Evolutionary conservation across 2,888 invertebrate genomes (phyloP).

Genomic region (Scaptomyza polygonia): DNA sequence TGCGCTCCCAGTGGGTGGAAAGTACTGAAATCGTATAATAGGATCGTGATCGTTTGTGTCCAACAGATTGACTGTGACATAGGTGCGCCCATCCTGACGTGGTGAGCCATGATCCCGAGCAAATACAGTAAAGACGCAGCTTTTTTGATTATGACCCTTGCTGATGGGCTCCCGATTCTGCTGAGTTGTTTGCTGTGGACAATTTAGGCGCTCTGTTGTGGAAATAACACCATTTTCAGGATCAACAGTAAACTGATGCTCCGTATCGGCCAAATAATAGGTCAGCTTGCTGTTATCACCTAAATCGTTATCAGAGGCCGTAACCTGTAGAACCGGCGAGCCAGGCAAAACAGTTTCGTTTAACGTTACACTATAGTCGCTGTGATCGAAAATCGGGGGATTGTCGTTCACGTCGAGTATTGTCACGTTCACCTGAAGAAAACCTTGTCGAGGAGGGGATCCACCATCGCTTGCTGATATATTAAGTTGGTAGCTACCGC

Average conservation of each 20-base stretch:
- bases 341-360: slow-evolving; percentile 97
- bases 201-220: slow-evolving; percentile 91
- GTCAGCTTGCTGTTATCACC: slow-evolving; percentile 97
- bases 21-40: slow-evolving; percentile 94
- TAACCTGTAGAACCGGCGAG: slow-evolving; percentile 94
- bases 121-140: slow-evolving; percentile 97
- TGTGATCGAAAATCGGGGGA: slow-evolving; percentile 97
- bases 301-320: slow-evolving; percentile 96
- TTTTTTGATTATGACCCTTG: slow-evolving; percentile 88
- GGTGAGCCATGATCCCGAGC: slow-evolving; percentile 97
- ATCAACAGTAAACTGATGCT: slow-evolving; percentile 95
- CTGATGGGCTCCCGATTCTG: slow-evolving; percentile 84
- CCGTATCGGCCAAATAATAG: slow-evolving; percentile 93
- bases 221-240: slow-evolving; percentile 95
- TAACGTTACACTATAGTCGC: slow-evolving; percentile 95
- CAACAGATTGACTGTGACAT: slow-evolving; percentile 95
- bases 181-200: slow-evolving; percentile 91
- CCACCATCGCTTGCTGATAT: slow-evolving; percentile 96
- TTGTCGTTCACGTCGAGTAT: slow-evolving; percentile 97
- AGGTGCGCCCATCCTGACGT: slow-evolving; percentile 95
- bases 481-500: slow-evolving; percentile 93
- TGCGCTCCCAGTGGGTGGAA: slow-evolving; percentile 91
- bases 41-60: slow-evolving; percentile 98
- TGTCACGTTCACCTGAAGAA: slow-evolving; percentile 94
- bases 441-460: slow-evolving; percentile 91